Percentiles rank a stretch among this genome's conserved stretches.
These are phyloP conservation scores for Epinephelus fuscoguttatus DNA, from an alignment of 2,113 vertebrate genomes.

Conservation along the genomic window DNA sequence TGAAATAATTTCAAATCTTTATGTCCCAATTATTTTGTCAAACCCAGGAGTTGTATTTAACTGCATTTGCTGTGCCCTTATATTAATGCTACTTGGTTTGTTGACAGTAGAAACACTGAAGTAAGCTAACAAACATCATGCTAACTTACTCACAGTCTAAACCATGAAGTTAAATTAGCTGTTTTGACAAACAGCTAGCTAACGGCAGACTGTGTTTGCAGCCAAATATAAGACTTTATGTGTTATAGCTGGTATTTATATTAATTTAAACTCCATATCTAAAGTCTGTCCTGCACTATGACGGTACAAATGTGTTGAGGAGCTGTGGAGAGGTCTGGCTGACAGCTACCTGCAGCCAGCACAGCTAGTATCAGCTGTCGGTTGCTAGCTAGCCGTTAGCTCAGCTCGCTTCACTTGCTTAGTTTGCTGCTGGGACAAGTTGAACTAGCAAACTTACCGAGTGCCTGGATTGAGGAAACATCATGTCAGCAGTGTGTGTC, in stretches of 20 bases:
- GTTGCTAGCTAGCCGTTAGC: conserved; percentile 69
- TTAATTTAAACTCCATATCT: background rate
- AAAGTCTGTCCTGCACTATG: rapidly evolving
- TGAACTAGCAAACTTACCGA: conserved; percentile 80
- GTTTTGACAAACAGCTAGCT: conserved; percentile 47
- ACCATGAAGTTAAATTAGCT: conserved; percentile 27
- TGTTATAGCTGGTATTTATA: background rate
- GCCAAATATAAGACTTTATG: background rate
- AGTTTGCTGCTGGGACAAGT: conserved; percentile 55
- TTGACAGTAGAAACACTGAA: background rate
- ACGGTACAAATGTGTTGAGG: background rate
- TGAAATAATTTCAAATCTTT: background rate
- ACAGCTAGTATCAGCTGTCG: conserved; percentile 64
- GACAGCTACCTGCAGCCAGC: conserved; percentile 55
- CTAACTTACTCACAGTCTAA: background rate
- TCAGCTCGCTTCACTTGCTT: conserved; percentile 15
- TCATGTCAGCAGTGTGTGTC: conserved; percentile 86
- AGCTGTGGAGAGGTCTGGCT: conserved; percentile 27
- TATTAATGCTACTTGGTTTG: background rate
- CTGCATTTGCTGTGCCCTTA: background rate
- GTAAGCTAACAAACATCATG: background rate
- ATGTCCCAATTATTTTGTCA: background rate
- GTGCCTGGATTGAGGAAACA: conserved; percentile 90
- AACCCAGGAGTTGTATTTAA: background rate
- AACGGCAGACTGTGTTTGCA: background rate